A percentile compares a stretch with the other conserved stretches of the same genome.
Conservation (phyloP, 1,140 invertebrate genomes). For the Lordiphosa mommai region DNA sequence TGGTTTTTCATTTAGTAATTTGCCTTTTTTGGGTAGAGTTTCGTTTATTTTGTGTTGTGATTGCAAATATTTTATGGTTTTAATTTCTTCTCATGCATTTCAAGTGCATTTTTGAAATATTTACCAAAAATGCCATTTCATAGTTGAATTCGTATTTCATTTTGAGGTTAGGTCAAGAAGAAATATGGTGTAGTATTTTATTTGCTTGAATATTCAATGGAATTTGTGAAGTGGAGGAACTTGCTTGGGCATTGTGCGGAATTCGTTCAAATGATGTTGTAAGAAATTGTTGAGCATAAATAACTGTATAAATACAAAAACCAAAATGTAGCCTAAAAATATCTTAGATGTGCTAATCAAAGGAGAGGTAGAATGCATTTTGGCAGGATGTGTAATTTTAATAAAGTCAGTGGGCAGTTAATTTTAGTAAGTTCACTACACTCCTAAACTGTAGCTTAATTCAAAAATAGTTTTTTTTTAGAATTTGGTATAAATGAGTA, state of each 20-base stretch:
- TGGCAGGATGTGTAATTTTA: no score
- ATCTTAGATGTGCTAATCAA: no score
- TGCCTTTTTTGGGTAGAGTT: constrained; percentile 5
- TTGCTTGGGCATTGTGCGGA: background rate
- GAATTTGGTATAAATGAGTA: no score
- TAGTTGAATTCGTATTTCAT: constrained; percentile 21
- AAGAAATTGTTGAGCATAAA: no score
- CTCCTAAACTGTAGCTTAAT: no score
- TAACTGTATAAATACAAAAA: no score
- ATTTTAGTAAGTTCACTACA: no score
- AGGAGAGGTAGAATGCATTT: no score
- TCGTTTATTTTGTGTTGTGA: constrained; percentile 42
- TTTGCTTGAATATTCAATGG: background rate
- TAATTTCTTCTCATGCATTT: constrained; percentile 50
- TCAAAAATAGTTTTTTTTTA: no score
- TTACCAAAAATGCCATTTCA: constrained; percentile 48
- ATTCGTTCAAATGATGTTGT: no score
- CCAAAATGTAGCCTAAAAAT: no score
- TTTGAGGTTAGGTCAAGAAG: constrained; percentile 18
- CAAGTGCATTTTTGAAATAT: constrained; percentile 25
- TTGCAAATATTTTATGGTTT: constrained; percentile 76
- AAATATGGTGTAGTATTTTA: constrained; percentile 1
- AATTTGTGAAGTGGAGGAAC: constrained; percentile 9
- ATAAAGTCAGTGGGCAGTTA: no score
- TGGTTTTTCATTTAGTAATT: constrained; percentile 38